These are phyloP conservation scores for Cyrtodaria siliqua DNA, from an alignment of 2,888 invertebrate genomes.

Conservation along the genomic window DNA sequence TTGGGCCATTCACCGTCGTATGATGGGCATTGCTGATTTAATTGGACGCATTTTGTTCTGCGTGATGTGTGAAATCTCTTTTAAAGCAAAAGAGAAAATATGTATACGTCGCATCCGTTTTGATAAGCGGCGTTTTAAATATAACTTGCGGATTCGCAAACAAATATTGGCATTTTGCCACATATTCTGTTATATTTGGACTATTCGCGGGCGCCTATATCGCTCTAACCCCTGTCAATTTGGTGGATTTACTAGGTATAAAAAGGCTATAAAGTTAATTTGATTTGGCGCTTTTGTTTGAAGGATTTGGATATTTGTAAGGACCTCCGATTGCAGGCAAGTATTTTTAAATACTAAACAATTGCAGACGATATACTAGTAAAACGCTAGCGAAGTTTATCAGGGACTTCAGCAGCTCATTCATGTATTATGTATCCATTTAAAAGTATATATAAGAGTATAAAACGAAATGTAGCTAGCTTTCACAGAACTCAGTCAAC, in stretches of 20 bases:
- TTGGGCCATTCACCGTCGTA: constrained; percentile 54
- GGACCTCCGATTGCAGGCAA: constrained; percentile 37
- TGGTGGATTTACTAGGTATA: constrained; percentile 65
- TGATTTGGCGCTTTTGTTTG: constrained; percentile 56
- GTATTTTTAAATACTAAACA: too few relatives aligned
- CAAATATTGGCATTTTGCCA: constrained; percentile 38
- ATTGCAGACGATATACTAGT: too few relatives aligned
- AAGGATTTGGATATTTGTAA: constrained; percentile 26
- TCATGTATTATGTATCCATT: too few relatives aligned
- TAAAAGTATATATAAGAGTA: too few relatives aligned
- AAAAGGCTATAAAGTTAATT: constrained; percentile 64
- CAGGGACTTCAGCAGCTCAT: too few relatives aligned
- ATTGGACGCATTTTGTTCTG: constrained; percentile 67
- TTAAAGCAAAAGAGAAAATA: constrained; percentile 42
- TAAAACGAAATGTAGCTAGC: too few relatives aligned
- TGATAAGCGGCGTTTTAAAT: constrained; percentile 31
- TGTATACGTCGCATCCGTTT: constrained; percentile 30
- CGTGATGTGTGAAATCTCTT: constrained; percentile 66
- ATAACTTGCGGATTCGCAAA: constrained; percentile 19
- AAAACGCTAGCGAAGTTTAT: too few relatives aligned
- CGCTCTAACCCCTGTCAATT: constrained; percentile 63
- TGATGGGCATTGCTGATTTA: constrained; percentile 68
- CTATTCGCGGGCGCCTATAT: constrained; percentile 66
- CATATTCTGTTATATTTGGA: constrained; percentile 59
- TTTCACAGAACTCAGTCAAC: too few relatives aligned